A percentile compares a stretch with the other conserved stretches of the same genome.
phyloP scores from a whole-genome alignment of 92 coral and sea anemone genomes.

The Parazoanthus swiftii region DNA sequence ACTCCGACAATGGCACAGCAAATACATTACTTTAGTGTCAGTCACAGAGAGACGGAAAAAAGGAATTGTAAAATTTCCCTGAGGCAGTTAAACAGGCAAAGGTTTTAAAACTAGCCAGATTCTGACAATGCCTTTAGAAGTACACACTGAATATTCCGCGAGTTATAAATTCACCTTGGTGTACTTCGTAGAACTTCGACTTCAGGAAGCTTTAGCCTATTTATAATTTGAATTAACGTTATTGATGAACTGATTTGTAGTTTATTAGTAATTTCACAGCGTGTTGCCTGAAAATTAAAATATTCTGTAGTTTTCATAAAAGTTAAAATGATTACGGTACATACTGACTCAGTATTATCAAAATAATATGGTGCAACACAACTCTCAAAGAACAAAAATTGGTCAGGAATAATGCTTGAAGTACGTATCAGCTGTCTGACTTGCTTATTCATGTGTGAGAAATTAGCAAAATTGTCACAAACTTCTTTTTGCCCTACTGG shows the following conservation, averaged over 20 bases:
- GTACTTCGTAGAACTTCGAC: too few species aligned
- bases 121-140: too few species aligned
- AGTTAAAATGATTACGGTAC: neutral
- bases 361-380: neutral
- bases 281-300: neutral
- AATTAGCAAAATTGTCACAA: neutral
- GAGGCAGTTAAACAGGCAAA: too few species aligned
- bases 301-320: neutral
- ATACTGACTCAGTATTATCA: neutral
- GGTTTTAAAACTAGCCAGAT: too few species aligned
- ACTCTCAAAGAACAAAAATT: neutral
- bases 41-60: too few species aligned
- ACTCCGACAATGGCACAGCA: too few species aligned
- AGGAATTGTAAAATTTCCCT: too few species aligned
- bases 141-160: too few species aligned
- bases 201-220: too few species aligned
- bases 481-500: neutral
- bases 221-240: too few species aligned
- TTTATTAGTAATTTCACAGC: neutral
- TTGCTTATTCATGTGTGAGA: neutral
- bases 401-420: neutral
- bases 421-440: neutral
- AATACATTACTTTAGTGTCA: too few species aligned
- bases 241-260: neutral
- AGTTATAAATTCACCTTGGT: too few species aligned